A percentile compares a stretch with the other conserved stretches of the same genome.
phyloP scores from a whole-genome alignment of 2,113 vertebrate species.

The Himantopus leucocephalus region DNA sequence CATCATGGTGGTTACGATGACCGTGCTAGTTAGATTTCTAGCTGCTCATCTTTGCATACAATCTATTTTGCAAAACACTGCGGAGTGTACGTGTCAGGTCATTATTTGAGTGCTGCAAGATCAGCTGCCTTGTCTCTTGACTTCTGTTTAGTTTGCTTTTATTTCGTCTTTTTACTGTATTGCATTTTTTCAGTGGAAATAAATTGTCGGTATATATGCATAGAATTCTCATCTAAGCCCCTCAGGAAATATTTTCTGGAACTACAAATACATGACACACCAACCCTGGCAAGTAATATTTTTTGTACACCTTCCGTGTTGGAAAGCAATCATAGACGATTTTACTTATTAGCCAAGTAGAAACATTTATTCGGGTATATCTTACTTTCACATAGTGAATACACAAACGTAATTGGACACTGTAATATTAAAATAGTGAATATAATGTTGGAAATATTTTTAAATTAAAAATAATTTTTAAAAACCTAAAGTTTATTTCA shows the following conservation, averaged over 20 bases:
- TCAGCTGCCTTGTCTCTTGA: neutral
- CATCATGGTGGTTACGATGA: neutral
- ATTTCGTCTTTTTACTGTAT: neutral
- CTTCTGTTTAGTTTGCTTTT: slow-evolving; percentile 34
- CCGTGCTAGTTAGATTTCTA: neutral
- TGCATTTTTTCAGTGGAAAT: slow-evolving; percentile 25
- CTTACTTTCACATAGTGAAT: slow-evolving; percentile 11
- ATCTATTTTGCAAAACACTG: neutral
- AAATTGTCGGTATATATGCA: neutral
- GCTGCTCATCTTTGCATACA: neutral
- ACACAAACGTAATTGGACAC: slow-evolving; percentile 11
- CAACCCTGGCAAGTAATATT: neutral
- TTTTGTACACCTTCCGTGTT: neutral
- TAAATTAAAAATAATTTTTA: slow-evolving; percentile 27
- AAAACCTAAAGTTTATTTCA: slow-evolving; percentile 28
- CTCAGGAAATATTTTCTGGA: slow-evolving; percentile 14
- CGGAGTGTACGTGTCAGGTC: neutral
- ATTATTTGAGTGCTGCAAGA: slow-evolving; percentile 21
- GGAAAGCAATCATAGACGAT: neutral
- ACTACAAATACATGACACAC: neutral
- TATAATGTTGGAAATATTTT: slow-evolving; percentile 4
- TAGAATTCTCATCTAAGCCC: slow-evolving; percentile 13
- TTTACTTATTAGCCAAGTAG: neutral
- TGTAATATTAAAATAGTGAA: slow-evolving; percentile 3
- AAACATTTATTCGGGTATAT: neutral